phyloP scores from a whole-genome alignment of 2,888 invertebrate species.

The Idaea dimidiata region DNA sequence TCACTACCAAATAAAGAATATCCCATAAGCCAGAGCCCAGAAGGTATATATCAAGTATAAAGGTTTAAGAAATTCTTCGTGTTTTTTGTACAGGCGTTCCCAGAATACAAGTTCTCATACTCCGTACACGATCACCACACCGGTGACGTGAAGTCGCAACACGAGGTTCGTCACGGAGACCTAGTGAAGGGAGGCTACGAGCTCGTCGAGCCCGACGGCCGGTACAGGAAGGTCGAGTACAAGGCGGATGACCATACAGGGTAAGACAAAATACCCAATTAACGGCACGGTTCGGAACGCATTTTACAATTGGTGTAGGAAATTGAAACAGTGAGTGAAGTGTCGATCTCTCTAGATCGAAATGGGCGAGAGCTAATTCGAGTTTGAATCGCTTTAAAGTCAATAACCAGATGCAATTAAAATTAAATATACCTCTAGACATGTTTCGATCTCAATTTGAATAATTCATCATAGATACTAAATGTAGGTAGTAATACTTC shows the following conservation, averaged over 20 bases:
- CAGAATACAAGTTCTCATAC: slow-evolving; percentile 79
- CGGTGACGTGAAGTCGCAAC: slow-evolving; percentile 78
- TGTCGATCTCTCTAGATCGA: neutral
- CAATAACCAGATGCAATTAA: neutral
- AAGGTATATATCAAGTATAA: neutral
- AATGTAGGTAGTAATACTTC: neutral
- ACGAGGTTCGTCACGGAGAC: slow-evolving; percentile 79
- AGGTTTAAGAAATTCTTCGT: neutral
- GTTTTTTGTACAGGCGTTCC: slow-evolving; percentile 61
- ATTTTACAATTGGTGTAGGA: too few relatives aligned
- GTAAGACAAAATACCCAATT: slow-evolving; percentile 34
- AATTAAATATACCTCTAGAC: neutral
- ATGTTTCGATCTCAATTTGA: neutral
- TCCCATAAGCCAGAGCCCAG: too few relatives aligned
- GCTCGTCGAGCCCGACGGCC: slow-evolving; percentile 83
- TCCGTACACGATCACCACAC: slow-evolving; percentile 80
- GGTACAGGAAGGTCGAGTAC: slow-evolving; percentile 83
- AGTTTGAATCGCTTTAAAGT: neutral
- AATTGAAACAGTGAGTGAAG: too few relatives aligned
- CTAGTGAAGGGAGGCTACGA: slow-evolving; percentile 83
- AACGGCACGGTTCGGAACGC: too few relatives aligned
- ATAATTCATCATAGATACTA: neutral
- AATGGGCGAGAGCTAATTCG: neutral
- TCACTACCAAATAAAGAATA: too few relatives aligned
- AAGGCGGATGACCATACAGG: slow-evolving; percentile 81